These are phyloP conservation scores for Erebia palarica DNA, from an alignment of 2,888 invertebrate genomes.

Conservation along the genomic window DNA sequence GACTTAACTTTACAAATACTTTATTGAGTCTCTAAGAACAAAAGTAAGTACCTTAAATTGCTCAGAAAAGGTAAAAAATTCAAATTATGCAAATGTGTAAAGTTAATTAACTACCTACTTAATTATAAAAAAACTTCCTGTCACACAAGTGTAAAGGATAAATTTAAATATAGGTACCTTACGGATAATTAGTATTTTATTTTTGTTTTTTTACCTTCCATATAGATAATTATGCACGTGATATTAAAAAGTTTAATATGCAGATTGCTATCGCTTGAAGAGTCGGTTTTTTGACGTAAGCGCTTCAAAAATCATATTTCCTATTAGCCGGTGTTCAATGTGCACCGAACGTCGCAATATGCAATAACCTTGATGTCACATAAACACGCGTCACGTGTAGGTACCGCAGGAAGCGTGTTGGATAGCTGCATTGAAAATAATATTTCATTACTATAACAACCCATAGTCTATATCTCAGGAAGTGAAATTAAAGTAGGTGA, in stretches of 20 bases:
- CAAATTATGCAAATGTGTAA: too few relatives aligned
- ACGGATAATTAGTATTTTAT: too few relatives aligned
- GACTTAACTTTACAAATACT: too few relatives aligned
- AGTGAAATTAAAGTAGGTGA: background rate
- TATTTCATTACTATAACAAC: slow-evolving; percentile 30
- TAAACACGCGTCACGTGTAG: slow-evolving; percentile 73
- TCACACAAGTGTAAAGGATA: background rate
- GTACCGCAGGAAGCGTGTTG: slow-evolving; percentile 47
- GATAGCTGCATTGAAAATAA: slow-evolving; percentile 42
- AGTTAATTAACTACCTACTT: too few relatives aligned
- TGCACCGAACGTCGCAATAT: slow-evolving; percentile 64
- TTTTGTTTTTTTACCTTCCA: too few relatives aligned
- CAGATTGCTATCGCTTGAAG: background rate
- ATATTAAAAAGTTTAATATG: background rate
- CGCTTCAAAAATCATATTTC: slow-evolving; percentile 35
- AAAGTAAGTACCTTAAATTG: too few relatives aligned
- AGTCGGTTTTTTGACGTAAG: slow-evolving; percentile 27
- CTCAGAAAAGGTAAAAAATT: too few relatives aligned
- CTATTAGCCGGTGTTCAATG: slow-evolving; percentile 36
- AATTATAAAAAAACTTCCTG: too few relatives aligned
- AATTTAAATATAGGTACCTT: too few relatives aligned
- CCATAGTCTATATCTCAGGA: slow-evolving; percentile 1
- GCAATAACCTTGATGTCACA: slow-evolving; percentile 69
- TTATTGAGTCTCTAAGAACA: too few relatives aligned
- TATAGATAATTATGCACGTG: background rate